Conservation (phyloP, 2,113 vertebrate genomes). For the Laticauda laticaudata region DNA sequence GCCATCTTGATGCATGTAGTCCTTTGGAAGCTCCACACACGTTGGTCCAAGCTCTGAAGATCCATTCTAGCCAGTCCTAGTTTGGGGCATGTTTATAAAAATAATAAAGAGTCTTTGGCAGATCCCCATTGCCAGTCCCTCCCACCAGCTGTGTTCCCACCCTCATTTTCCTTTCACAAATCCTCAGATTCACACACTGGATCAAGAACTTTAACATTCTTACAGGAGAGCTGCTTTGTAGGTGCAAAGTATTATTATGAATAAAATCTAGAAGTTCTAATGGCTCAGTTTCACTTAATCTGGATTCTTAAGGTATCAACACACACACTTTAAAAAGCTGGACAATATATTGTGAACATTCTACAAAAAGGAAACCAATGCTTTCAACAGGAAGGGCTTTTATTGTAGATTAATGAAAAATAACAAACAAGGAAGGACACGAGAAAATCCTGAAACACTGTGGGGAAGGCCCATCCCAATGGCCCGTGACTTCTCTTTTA, state of each 20-base stretch:
- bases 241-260: constrained; percentile 12
- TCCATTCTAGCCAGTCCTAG: constrained; percentile 18
- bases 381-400: constrained; percentile 57
- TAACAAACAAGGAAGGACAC: constrained; percentile 18
- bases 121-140: not conserved
- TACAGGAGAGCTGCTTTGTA: constrained; percentile 44
- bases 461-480: constrained; percentile 46
- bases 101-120: constrained; percentile 6
- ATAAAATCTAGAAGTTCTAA: not conserved
- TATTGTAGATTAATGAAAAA: constrained; percentile 54
- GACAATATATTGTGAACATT: not conserved
- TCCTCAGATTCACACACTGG: constrained; percentile 5
- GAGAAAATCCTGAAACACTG: constrained; percentile 43
- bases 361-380: constrained; percentile 60
- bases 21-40: constrained; percentile 5
- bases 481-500: constrained; percentile 61
- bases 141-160: constrained; percentile 9
- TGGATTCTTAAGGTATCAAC: not conserved
- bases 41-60: constrained; percentile 13
- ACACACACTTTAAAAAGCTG: not conserved
- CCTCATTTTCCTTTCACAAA: rapidly evolving
- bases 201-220: constrained; percentile 35
- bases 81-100: constrained; percentile 7
- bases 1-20: constrained; percentile 8
- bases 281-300: constrained; percentile 3